Evolutionary conservation across 2,113 vertebrate species (phyloP), one percentile per base, ranked within the genome.

Genomic region (Pseudopodoces humilis): DNA sequence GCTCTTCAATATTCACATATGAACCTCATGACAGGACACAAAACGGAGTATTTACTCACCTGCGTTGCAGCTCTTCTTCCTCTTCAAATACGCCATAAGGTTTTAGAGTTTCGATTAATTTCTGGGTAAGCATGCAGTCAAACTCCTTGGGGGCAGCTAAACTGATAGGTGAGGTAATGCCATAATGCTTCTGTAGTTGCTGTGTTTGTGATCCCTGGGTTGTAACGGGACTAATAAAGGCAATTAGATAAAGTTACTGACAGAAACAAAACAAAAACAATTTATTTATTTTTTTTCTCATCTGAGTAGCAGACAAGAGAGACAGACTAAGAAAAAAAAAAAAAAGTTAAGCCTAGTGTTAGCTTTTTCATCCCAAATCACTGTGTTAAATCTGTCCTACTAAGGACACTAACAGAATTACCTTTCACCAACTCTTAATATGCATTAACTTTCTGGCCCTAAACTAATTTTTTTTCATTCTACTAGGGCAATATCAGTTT

Each of bases 81-180:
- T 99, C 98, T 97, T 99, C 98, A 96, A 99, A 99, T 15, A 99
- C 98, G 8, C 98, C 98, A 13, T 98, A 99, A 30, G 98, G 98
- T 92, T 98, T 98, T 59, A 99, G 95, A 4, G 98, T 98, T 78
- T 99, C 98, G 0, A 98, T 98, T 68, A 99, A 98, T 91, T 98
- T 98, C 96, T 98, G 98, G n/a, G 98, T 98, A 80, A 98, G 98
- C 35, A 97, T 93, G 97, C 98, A 97, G 94, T 99, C 99, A 31
- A 97, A 96, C 94, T 99, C 98, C 96, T 98, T 98, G 56, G 99
- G 99, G 87, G 96, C 96, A 77, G 98, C 98, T 97, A 99, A 95
- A 97, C 98, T 99, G 98, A 99, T 99, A 47, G 99, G 98, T 88
- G 98, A 98, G 50, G 98, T 99, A 94, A 99, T 98, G 94, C 99